A percentile compares a stretch with the other conserved stretches of the same genome.
phyloP scores from a whole-genome alignment of 2,888 invertebrate genomes.

The Trissolcus brochymenae region DNA sequence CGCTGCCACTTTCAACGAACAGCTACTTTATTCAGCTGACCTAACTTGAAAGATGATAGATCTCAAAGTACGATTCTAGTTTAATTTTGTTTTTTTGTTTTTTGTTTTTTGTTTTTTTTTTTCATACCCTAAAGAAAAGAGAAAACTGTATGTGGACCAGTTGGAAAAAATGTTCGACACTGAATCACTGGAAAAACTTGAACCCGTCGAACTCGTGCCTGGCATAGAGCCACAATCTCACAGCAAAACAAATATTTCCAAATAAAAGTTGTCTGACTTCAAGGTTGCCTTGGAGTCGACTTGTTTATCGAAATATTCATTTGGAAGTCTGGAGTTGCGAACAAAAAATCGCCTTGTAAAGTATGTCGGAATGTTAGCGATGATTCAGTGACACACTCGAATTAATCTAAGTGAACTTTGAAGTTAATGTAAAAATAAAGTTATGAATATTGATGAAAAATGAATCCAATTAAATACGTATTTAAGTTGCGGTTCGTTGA shows the following conservation, averaged over 20 bases:
- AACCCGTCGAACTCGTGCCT: constrained; percentile 38
- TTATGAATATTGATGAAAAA: too few relatives aligned
- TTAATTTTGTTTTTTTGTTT: constrained; percentile 10
- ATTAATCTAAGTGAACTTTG: too few relatives aligned
- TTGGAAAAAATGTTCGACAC: not conserved
- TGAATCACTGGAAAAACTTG: not conserved
- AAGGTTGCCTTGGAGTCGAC: constrained; percentile 24
- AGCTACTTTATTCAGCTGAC: constrained; percentile 34
- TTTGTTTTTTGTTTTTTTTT: constrained; percentile 8
- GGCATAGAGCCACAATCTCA: constrained; percentile 45
- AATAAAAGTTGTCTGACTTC: constrained; percentile 40
- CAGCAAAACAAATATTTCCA: constrained; percentile 44
- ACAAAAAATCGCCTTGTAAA: not conserved
- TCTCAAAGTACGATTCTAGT: constrained; percentile 21
- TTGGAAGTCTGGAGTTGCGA: constrained; percentile 9
- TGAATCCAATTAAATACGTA: too few relatives aligned
- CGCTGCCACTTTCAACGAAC: constrained; percentile 2
- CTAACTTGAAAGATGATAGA: constrained; percentile 17
- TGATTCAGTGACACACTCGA: too few relatives aligned
- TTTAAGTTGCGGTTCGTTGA: too few relatives aligned
- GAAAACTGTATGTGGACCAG: not conserved
- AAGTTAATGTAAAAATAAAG: too few relatives aligned
- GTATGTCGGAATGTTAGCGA: too few relatives aligned
- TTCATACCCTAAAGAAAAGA: not conserved
- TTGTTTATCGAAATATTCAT: constrained; percentile 49